These are phyloP conservation scores for Scytalopus superciliaris DNA, from an alignment of 2,113 vertebrate species.

Conservation along the genomic window DNA sequence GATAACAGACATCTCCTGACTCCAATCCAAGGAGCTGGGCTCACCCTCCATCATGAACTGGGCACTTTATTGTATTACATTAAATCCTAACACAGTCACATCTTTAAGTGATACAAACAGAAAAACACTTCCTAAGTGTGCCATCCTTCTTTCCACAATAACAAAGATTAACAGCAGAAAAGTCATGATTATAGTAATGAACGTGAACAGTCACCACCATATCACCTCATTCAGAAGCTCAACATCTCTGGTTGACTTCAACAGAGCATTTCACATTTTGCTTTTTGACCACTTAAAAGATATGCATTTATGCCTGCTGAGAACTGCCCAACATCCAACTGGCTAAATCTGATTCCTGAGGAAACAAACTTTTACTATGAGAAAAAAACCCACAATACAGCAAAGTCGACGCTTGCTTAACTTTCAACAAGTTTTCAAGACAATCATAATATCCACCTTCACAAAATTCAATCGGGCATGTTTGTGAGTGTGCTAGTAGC, in stretches of 20 bases:
- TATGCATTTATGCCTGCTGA: neutral
- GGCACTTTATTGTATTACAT: fast-evolving
- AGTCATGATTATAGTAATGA: neutral
- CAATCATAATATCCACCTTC: neutral
- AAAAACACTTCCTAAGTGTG: neutral
- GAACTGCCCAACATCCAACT: neutral
- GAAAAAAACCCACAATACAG: neutral
- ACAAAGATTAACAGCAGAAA: neutral
- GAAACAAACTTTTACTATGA: neutral
- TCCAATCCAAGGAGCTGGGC: neutral
- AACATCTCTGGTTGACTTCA: neutral
- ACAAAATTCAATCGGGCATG: neutral
- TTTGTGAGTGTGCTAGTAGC: neutral
- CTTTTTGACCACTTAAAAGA: neutral
- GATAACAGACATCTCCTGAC: neutral
- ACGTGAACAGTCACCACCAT: fast-evolving
- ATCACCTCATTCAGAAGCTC: neutral
- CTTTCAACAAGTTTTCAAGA: neutral
- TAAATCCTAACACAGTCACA: neutral
- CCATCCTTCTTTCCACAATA: neutral
- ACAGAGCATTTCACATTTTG: neutral
- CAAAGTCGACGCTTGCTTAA: neutral
- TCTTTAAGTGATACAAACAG: neutral
- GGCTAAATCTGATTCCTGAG: neutral
- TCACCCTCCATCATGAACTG: neutral